phyloP scores from a whole-genome alignment of 2,888 invertebrate species.

The Metopia argyrocephala region DNA sequence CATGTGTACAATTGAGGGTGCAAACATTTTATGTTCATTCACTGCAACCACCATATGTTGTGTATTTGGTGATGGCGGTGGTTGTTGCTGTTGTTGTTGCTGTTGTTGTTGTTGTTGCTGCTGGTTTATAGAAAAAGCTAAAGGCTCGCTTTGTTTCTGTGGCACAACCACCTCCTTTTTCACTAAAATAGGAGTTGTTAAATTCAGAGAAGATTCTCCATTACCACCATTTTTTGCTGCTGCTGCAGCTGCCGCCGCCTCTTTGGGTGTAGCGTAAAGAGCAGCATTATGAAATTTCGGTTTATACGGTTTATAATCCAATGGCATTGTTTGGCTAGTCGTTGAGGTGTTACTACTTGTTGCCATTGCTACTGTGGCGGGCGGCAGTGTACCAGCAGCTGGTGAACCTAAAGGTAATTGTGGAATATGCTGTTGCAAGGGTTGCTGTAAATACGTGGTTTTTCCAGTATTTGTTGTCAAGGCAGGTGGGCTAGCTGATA shows the following conservation, averaged over 20 bases:
- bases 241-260: conserved; percentile 63
- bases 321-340: conserved; percentile 74
- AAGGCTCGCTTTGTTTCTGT: conserved; percentile 58
- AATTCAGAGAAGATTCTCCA: background rate
- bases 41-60: conserved; percentile 1
- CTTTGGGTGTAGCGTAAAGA: conserved; percentile 77
- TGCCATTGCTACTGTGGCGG: conserved; percentile 61
- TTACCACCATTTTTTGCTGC: conserved; percentile 11
- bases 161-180: conserved; percentile 50
- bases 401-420: conserved; percentile 75
- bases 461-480: conserved; percentile 72
- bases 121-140: conserved; percentile 47
- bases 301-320: conserved; percentile 83
- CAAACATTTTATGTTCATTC: background rate
- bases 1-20: background rate
- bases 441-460: conserved; percentile 56
- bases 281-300: conserved; percentile 87
- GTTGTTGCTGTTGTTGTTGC: background rate
- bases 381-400: conserved; percentile 73
- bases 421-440: conserved; percentile 68
- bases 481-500: conserved; percentile 71
- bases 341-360: conserved; percentile 17
- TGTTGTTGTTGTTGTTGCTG: conserved; percentile 29
- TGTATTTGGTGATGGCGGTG: conserved; percentile 15
- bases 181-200: conserved; percentile 19